Base-by-base conservation (phyloP, 1,140 invertebrate species). In the Drosophila ohnishii region DNA sequence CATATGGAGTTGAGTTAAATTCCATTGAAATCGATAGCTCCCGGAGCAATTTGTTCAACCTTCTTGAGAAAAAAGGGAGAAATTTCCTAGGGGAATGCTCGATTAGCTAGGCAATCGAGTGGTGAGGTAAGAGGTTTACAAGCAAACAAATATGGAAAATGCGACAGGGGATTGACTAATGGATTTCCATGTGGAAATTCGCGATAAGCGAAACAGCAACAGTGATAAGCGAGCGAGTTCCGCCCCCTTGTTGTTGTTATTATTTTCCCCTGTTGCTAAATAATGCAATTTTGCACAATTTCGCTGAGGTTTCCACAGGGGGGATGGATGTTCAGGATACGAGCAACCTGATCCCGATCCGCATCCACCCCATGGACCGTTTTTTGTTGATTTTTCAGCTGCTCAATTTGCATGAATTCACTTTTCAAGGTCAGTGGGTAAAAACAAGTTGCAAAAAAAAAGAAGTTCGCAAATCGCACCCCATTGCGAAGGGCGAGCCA, bases 341-440 rank as follows among this genome's bases (percentile, higher is more conserved):
- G 44, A 51, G 81, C 73, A 80, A 85, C 74, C 79, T 82, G 79
- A 81, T 50, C 30, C 57, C 69, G 78, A 75, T 45, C 9, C 57
- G 19, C 40, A 69, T 40, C 84, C 71, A 86, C 80, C 85, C 84
- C 56, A 55, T 53, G 40, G 51, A 34, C 42, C 34, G 42, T n/a
- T 16, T 45, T 42, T 45, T 48, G 81, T 71, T 71, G 67, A 53
- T 51, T 67, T 62, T 81, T 69, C 80, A 84, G 76, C 76, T 80
- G 83, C 78, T 78, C 67, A 87, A 85, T 76, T 86, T 73, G 78
- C 82, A 84, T 78, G 65, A 70, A 81, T 90, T 65, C 75, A 72
- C 80, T 90, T 90, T 90, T 90, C 87, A 90, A 90, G 87, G 87
- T 90, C 87, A 90, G 87, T 87, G 83, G 83, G 87, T 87, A 90